Evolutionary conservation across 2,888 invertebrate species (phyloP).

Genomic region (Cataglyphis livida): DNA sequence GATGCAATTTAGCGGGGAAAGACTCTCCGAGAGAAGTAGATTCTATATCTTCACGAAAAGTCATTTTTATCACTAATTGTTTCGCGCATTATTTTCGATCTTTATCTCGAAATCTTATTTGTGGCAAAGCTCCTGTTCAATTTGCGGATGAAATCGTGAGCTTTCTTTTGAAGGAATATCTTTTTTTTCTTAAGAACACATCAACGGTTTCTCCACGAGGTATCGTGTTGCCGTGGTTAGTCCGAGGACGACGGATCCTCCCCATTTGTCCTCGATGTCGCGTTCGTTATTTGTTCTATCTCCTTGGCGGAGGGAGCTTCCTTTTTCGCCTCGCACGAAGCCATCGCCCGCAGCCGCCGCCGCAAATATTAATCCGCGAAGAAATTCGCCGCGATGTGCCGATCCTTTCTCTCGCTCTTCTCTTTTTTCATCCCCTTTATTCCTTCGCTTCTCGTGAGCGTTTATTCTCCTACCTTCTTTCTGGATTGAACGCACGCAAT

Average conservation of each 20-base stretch:
- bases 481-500: conserved; percentile 34
- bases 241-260: conserved; percentile 49
- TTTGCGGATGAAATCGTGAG: conserved; percentile 8
- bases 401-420: conserved; percentile 22
- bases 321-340: conserved; percentile 32
- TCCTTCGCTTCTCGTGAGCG: not conserved
- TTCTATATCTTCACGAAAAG: not conserved
- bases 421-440: not conserved
- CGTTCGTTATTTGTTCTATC: conserved; percentile 68
- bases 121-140: not conserved
- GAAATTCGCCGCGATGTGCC: conserved; percentile 62
- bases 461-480: conserved; percentile 21
- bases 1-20: not conserved
- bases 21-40: not conserved
- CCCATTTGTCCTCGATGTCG: conserved; percentile 67
- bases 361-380: conserved; percentile 72
- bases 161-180: not conserved
- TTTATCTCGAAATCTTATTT: not conserved
- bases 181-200: not conserved
- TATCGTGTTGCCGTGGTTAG: conserved; percentile 57
- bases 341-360: conserved; percentile 51
- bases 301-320: conserved; percentile 5
- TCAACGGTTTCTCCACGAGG: conserved; percentile 27
- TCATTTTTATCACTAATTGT: conserved; percentile 20
- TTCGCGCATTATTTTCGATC: not conserved